These are phyloP conservation scores for Bugula neritina DNA, from an alignment of 2,888 invertebrate genomes.

Conservation along the genomic window DNA sequence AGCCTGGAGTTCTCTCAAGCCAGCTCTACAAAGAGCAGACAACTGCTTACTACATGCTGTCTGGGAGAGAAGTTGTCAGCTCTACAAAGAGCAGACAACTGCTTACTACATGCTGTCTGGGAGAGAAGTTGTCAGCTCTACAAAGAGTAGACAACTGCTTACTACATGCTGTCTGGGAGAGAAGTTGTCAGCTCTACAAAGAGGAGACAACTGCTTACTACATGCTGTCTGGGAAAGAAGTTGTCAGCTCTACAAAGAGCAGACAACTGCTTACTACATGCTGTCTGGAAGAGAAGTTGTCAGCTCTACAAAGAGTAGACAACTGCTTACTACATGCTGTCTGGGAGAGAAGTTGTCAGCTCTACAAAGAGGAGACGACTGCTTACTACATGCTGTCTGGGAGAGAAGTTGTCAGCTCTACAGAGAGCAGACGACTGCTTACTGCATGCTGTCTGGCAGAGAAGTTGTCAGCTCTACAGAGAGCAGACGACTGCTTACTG, in stretches of 20 bases:
- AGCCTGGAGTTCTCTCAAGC: slow-evolving; percentile 89
- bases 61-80: background rate
- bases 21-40: slow-evolving; percentile 59
- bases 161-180: background rate
- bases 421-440: background rate
- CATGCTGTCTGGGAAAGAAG: background rate
- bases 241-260: background rate
- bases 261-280: background rate
- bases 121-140: background rate
- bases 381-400: background rate
- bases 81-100: slow-evolving; percentile 15
- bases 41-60: background rate
- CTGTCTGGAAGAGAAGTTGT: slow-evolving; percentile 14
- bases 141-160: background rate
- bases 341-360: background rate
- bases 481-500: background rate
- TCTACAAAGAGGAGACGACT: background rate
- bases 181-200: too few species aligned
- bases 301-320: background rate
- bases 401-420: too few species aligned
- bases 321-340: background rate
- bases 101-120: background rate
- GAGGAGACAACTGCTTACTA: background rate
- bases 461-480: background rate
- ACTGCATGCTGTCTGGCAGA: background rate